Conservation (phyloP, 2,113 vertebrate species). For the Pteropus alecto region DNA sequence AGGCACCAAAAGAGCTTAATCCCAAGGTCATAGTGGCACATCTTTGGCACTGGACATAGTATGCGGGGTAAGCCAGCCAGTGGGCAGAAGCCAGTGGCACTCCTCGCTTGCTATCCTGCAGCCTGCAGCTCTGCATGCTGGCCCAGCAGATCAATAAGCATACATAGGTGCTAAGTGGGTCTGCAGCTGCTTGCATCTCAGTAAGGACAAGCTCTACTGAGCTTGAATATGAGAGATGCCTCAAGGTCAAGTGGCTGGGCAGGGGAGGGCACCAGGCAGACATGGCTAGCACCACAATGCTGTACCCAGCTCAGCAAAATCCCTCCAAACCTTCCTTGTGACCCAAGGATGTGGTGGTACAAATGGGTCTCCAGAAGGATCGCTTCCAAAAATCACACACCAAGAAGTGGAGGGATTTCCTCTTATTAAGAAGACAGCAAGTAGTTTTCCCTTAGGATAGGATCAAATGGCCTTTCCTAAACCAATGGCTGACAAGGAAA, state of each 20-base stretch:
- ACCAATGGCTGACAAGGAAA: background rate
- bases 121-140: background rate
- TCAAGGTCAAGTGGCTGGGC: background rate
- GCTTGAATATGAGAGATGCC: background rate
- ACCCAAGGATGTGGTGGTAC: background rate
- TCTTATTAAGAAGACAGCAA: background rate
- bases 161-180: background rate
- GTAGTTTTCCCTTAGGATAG: background rate
- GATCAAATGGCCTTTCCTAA: background rate
- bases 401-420: background rate
- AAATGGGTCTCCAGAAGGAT: background rate
- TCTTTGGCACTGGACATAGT: background rate
- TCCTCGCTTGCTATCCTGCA: background rate
- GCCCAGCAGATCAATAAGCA: background rate
- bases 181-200: background rate
- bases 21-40: background rate
- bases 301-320: background rate
- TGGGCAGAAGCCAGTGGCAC: background rate
- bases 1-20: background rate
- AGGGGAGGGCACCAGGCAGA: background rate
- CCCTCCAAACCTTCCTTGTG: background rate
- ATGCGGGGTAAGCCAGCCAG: background rate
- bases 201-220: background rate
- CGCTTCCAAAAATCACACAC: background rate
- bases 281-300: too few relatives aligned